Evolutionary conservation across 30 jellyfish, hydroid and myxozoan species (phyloP).

Genomic region (Cassiopea andromeda): DNA sequence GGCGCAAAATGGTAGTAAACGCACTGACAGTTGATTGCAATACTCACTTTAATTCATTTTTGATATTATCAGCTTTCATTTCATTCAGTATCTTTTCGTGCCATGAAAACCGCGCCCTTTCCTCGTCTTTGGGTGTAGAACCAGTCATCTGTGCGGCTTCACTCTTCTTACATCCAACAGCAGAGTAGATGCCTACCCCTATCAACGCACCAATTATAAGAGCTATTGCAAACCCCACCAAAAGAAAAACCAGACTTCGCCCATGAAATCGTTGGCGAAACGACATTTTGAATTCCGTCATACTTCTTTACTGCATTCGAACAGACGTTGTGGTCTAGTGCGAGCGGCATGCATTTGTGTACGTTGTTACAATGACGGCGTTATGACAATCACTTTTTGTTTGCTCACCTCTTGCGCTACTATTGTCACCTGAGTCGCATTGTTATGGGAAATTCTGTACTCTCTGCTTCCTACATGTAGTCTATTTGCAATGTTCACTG

Average conservation of each 20-base stretch:
- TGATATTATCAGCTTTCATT: constrained; percentile 70
- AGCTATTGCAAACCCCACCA: neutral
- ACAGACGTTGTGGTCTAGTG: too few species aligned
- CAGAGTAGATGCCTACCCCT: constrained; percentile 72
- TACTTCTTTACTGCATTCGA: too few species aligned
- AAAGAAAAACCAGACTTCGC: neutral
- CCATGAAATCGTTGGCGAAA: neutral
- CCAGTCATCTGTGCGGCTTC: neutral
- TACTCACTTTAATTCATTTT: constrained; percentile 61
- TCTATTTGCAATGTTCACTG: too few species aligned
- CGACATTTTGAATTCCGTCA: neutral
- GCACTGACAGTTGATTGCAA: neutral
- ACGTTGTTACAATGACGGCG: too few species aligned
- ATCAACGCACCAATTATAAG: constrained; percentile 44
- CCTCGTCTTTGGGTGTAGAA: constrained; percentile 17
- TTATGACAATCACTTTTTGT: too few species aligned
- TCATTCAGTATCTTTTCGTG: constrained; percentile 52
- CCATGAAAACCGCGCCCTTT: constrained; percentile 36
- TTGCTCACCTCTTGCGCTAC: too few species aligned
- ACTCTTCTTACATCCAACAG: constrained; percentile 63
- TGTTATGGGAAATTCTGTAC: too few species aligned
- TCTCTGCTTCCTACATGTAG: too few species aligned
- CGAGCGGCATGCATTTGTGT: too few species aligned
- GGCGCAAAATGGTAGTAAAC: neutral
- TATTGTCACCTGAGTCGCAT: too few species aligned